Percentiles rank a stretch among this genome's conserved stretches.
Evolutionary conservation across 2,888 invertebrate species (phyloP).

Genomic region (Esperia sulphurella): DNA sequence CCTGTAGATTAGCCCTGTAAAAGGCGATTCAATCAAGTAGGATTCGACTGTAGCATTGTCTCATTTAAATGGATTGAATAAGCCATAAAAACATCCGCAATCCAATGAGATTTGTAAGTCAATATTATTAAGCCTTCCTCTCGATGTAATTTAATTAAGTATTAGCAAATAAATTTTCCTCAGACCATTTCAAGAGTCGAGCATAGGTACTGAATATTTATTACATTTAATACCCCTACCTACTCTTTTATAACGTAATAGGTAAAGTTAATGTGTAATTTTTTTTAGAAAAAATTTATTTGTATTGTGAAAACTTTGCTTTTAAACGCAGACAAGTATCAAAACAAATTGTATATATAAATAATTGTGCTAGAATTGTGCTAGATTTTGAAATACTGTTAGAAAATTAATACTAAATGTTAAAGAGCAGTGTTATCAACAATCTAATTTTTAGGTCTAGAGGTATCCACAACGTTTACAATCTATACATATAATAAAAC

Average conservation of each 20-base stretch:
- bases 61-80: conserved; percentile 55
- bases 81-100: conserved; percentile 33
- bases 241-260: not conserved
- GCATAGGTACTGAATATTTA: not conserved
- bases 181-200: not conserved
- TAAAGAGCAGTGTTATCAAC: too few species aligned
- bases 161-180: not conserved
- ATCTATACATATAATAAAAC: too few species aligned
- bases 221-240: not conserved
- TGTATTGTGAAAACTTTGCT: too few species aligned
- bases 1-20: conserved; percentile 30
- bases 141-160: conserved; percentile 6
- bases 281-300: too few species aligned
- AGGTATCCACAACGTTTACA: too few species aligned
- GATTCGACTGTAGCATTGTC: conserved; percentile 50
- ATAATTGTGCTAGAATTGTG: too few species aligned
- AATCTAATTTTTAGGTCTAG: too few species aligned
- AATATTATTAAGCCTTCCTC: conserved; percentile 12
- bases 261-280: too few species aligned
- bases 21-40: conserved; percentile 61
- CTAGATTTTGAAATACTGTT: too few species aligned
- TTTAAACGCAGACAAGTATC: too few species aligned
- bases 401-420: too few species aligned
- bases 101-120: conserved; percentile 22
- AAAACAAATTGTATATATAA: too few species aligned